Base-by-base conservation (phyloP, 2,888 invertebrate genomes). In the Cryptocephalus moraei region DNA sequence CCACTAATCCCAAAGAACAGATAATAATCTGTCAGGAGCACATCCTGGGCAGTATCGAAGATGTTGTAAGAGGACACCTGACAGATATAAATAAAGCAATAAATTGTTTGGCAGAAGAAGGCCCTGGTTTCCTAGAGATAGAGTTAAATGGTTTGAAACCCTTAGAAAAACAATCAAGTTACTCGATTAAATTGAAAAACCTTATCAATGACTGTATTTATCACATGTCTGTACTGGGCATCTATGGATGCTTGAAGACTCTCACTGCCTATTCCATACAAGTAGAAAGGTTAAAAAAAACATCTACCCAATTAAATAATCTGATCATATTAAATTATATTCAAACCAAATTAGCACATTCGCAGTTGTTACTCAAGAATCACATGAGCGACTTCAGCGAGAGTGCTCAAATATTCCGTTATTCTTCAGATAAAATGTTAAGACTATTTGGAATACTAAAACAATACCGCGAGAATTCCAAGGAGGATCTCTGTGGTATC, bases 401-500 rank as follows among this genome's bases (percentile, higher is more conserved):
- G 1, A 69, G 70, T 32, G 63, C 75, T 0, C 70, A 68, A 57
- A 77, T 86, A 13, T 43, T 73, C 3, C 73, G 72, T 56, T 78
- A 75, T 67, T 82, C 84, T 0, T 80, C 82, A 0, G 72, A 80
- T 11, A 86, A 86, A 72, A 64, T 61, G 1, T 36, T 50, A 34
- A 63, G 74, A 34, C 65, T 92, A 33, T 64, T 91, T 1, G 67
- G 75, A 1, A 71, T 83, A 49, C 64, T 92, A 8, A 73, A 75
- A 46, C 71, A 75, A 34, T 82, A 77, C 58, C 77, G 75, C 72
- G 73, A 1, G 43, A 60, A 11, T 8, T 60, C 62, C 0, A 58
- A 67, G 64, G 73, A 77, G 56, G 71, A 74, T 8, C 67, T 87
- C 9, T 84, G 81, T 44, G 80, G 78, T 0, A 77, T 91, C 12